Base-by-base conservation (phyloP, 2,113 vertebrate species). In the Vidua macroura region DNA sequence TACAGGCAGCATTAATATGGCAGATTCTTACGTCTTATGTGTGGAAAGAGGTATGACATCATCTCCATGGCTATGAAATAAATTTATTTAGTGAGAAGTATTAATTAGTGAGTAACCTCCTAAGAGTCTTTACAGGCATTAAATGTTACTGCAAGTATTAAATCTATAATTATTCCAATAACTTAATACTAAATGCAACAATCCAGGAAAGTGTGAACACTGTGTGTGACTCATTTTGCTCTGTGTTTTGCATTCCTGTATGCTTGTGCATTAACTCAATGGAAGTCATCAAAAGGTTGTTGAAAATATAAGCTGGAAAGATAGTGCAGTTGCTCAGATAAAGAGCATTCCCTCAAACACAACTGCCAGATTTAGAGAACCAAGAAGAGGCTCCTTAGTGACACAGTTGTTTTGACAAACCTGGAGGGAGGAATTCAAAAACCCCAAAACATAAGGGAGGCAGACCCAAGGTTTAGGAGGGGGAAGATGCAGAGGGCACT, bases 141-240 rank as follows among this genome's bases (percentile, higher is more conserved):
- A 89, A 92, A 80, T 44, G 81, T 90, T 79, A 93, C 48, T 93
- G 88, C 35, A 93, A 80, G n/a, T 39, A 78, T 81, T 69, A 88
- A 64, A 88, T 89, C 63, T 87, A 11, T 70, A 93, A 85, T 89
- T 87, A 94, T 64, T 94, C 80, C 84, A 83, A 56, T 60, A 93
- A 90, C 46, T 84, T 83, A 44, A 75, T 52, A 72, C 28, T 52
- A 76, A 87, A 87, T 74, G 59, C 59, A 83, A 81, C 53, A 55
- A 78, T n/a, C 62, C 63, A 64, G 49, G 68, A 73, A 83, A 86
- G 39, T 27, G 55, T 1, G 6, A 92, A 43, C 15, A 13, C 12
- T 24, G 15, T 0, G 11, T 31, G 28, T 67, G 83, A 86, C 80
- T 92, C 52, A 67, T 68, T 92, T 48, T 77, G 58, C 43, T 77